Conservation (phyloP, 2,113 vertebrate genomes). For the Gnathonemus longibarbis region DNA sequence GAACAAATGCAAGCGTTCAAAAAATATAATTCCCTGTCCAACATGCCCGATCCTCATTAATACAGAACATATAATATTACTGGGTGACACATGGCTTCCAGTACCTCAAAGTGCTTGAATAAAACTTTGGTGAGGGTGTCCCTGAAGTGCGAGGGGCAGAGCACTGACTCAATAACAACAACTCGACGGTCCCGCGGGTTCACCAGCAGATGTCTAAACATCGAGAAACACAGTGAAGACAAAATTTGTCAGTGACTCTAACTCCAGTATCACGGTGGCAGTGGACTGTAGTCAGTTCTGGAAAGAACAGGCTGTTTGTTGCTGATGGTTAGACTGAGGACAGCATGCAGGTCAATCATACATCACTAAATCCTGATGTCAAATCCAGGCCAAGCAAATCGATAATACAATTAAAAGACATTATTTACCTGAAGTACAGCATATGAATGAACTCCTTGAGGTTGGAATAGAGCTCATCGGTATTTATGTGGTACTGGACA, state of each 20-base stretch:
- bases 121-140: constrained; percentile 91
- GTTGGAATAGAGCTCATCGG: constrained; percentile 90
- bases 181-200: constrained; percentile 94
- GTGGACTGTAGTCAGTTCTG: neutral
- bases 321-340: neutral
- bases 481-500: constrained; percentile 95
- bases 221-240: neutral
- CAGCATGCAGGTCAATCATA: neutral
- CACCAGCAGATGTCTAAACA: constrained; percentile 82
- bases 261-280: neutral
- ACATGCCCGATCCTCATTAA: neutral
- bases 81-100: neutral
- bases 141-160: constrained; percentile 94
- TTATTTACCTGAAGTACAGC: constrained; percentile 88
- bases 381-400: neutral
- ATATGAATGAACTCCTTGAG: constrained; percentile 97
- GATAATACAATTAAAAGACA: neutral
- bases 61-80: neutral
- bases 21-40: neutral
- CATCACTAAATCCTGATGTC: neutral
- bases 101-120: constrained; percentile 97
- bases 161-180: constrained; percentile 89
- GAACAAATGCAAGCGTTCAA: neutral
- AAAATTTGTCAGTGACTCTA: neutral
- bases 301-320: neutral